Conservation (phyloP, 2,888 invertebrate genomes). For the Tinea pellionella region DNA sequence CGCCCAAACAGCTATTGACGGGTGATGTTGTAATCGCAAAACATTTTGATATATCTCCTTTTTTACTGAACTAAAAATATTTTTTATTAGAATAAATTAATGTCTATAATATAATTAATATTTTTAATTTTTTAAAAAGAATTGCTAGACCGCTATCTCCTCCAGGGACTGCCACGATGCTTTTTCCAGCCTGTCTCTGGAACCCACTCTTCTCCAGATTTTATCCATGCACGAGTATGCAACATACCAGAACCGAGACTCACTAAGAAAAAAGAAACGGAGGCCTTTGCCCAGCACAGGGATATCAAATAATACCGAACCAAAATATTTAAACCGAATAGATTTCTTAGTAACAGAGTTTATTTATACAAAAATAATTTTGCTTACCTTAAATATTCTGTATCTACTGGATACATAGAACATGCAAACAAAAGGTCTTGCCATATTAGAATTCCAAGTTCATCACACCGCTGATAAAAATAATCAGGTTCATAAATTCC, state of each 20-base stretch:
- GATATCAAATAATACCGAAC: too few species aligned
- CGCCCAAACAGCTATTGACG: slow-evolving; percentile 91
- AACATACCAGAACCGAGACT: too few species aligned
- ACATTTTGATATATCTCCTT: slow-evolving; percentile 86
- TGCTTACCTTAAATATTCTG: slow-evolving; percentile 73
- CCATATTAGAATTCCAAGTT: slow-evolving; percentile 93
- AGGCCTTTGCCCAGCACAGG: too few species aligned
- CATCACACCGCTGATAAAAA: slow-evolving; percentile 90
- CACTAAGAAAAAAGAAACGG: too few species aligned
- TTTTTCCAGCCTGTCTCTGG: too few species aligned
- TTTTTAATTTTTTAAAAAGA: background rate
- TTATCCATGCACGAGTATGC: too few species aligned
- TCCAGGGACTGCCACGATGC: too few species aligned
- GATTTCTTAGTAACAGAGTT: too few species aligned
- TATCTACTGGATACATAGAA: slow-evolving; percentile 87
- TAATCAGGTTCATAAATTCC: slow-evolving; percentile 92
- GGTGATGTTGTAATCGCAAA: slow-evolving; percentile 83
- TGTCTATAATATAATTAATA: background rate
- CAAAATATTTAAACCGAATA: too few species aligned
- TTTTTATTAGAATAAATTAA: background rate
- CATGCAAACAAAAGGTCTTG: slow-evolving; percentile 99
- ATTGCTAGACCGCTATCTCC: too few species aligned
- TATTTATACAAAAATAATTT: too few species aligned
- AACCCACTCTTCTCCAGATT: too few species aligned
- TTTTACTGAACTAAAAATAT: slow-evolving; percentile 70